These are phyloP conservation scores for Setophaga petechia DNA, from an alignment of 2,113 vertebrate genomes.

Conservation along the genomic window DNA sequence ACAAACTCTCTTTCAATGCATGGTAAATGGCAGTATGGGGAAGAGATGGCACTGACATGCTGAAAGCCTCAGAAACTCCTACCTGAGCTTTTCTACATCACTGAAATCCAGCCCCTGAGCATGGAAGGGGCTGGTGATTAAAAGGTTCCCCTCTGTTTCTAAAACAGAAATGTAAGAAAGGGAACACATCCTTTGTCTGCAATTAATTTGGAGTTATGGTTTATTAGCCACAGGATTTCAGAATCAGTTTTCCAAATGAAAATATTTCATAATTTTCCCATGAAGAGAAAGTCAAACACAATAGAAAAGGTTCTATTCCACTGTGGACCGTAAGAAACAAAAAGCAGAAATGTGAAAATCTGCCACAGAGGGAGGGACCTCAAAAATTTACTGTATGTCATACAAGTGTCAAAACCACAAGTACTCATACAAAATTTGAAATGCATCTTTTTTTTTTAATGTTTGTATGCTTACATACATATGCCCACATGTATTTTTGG, in stretches of 20 bases:
- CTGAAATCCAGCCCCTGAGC: neutral
- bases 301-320: neutral
- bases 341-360: neutral
- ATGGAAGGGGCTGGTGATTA: neutral
- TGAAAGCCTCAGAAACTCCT: neutral
- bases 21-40: neutral
- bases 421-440: neutral
- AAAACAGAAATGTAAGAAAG: neutral
- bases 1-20: neutral
- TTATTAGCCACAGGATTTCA: neutral
- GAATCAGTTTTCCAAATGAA: neutral
- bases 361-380: neutral
- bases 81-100: neutral
- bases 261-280: neutral
- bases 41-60: neutral
- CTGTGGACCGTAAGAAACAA: neutral
- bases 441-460: rapidly evolving
- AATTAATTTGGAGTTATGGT: neutral
- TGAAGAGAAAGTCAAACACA: neutral
- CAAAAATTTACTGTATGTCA: neutral
- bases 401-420: neutral
- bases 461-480: rapidly evolving
- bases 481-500: rapidly evolving
- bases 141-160: neutral
- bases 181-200: neutral